Conservation (phyloP, 2,113 vertebrate species). For the Neotoma lepida region DNA sequence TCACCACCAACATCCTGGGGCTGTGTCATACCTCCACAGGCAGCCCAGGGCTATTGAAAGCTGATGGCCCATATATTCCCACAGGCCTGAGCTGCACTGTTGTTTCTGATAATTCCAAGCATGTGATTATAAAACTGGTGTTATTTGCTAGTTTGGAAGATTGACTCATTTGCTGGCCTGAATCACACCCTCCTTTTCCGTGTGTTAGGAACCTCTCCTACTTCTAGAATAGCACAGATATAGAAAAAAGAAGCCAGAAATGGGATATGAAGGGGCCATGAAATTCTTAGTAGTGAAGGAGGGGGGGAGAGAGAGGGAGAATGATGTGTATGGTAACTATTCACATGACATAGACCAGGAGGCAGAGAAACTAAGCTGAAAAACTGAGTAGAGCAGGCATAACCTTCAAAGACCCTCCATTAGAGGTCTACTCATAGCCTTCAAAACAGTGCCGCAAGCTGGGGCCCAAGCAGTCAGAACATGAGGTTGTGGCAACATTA, state of each 20-base stretch:
- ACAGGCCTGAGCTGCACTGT: not conserved
- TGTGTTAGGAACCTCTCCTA: not conserved
- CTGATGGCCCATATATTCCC: not conserved
- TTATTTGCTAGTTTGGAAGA: not conserved
- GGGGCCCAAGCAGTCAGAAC: not conserved
- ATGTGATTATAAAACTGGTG: not conserved
- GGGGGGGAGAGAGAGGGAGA: not conserved
- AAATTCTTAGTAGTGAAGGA: not conserved
- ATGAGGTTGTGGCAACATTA: not conserved
- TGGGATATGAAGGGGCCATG: not conserved
- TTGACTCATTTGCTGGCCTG: not conserved
- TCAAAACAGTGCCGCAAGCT: not conserved
- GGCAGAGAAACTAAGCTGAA: not conserved
- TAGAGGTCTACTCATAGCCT: not conserved
- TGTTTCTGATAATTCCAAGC: not conserved
- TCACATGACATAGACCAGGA: not conserved
- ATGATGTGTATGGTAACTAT: not conserved
- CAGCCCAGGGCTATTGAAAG: not conserved
- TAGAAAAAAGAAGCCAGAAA: accelerated
- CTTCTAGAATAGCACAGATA: not conserved
- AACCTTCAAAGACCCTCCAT: not conserved
- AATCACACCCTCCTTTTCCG: not conserved
- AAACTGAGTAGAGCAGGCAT: not conserved
- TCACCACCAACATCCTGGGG: not conserved
- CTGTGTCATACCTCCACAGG: not conserved